Evolutionary conservation across 2,113 vertebrate species (phyloP).

Genomic region (Parotia lawesii): DNA sequence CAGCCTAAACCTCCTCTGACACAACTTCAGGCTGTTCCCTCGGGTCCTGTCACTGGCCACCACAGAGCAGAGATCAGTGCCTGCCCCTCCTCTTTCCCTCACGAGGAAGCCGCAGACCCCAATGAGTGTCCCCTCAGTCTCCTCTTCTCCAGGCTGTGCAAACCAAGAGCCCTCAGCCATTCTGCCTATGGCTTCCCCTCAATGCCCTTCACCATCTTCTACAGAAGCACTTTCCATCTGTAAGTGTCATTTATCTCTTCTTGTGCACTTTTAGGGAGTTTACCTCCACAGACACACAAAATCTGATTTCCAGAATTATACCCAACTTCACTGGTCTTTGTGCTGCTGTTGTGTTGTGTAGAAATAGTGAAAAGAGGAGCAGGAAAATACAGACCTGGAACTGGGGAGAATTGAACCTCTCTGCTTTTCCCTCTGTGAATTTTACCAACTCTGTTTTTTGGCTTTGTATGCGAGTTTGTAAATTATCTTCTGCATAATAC

Average conservation of each 20-base stretch:
- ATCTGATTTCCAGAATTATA: neutral
- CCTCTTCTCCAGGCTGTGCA: neutral
- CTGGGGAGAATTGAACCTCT: neutral
- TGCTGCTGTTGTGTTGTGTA: rapidly evolving
- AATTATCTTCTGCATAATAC: neutral
- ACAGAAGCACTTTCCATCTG: neutral
- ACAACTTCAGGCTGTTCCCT: neutral
- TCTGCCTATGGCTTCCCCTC: neutral
- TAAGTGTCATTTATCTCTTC: neutral
- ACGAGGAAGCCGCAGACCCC: neutral
- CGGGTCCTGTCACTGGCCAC: neutral
- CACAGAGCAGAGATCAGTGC: neutral
- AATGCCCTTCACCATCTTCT: neutral
- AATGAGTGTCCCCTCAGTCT: neutral
- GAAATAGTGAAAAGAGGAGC: neutral
- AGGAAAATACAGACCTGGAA: neutral
- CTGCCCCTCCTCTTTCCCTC: neutral
- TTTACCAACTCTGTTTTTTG: neutral
- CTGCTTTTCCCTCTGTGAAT: neutral
- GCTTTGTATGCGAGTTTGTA: neutral
- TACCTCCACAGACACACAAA: neutral
- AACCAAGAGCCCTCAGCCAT: neutral
- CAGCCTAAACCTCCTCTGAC: neutral
- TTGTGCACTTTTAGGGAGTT: neutral
- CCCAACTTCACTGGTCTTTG: rapidly evolving